Evolutionary conservation across 2,113 vertebrate species (phyloP), one percentile per base, ranked within the genome.

Genomic region (Sinocyclocheilus anshuiensis): DNA sequence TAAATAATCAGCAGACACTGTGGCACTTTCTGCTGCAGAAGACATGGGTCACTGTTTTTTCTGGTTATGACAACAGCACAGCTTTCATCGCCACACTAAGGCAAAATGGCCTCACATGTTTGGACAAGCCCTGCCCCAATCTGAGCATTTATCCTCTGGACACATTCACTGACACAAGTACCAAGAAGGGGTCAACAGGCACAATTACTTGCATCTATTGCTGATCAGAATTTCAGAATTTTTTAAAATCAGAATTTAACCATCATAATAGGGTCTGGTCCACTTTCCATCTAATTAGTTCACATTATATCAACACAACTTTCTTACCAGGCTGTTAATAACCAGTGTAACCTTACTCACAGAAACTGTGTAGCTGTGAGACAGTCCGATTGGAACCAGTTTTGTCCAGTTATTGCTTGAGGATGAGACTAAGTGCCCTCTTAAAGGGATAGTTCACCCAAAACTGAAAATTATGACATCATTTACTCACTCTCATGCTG

Each of bases 1-100:
- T 67, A 63, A 75, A 75, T 39, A 29, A 72, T 76, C 50, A 78
- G 36, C 26, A 81, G 76, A 77, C 53, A 81, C 67, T 33, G 26
- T 71, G 61, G 42, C 24, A 26, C 71, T 87, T 67, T 65, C 42
- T 75, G 65, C 81, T 72, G 86, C 81, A 86, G 63, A 65, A 76
- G 83, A 85, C 67, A 90, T 81, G 50, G 39, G 42, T 48, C 81
- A 22, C 26, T 92, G 92, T 93, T 93, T 91, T 91, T 87, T 80
- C 81, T 90, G 84, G 89, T 89, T 90, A 84, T 91, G 87, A 89
- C 89, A 92, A 92, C 92, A 93, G 77, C 85, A 81, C 88, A 88
- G 83, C 81, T 83, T 87, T 90, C 86, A 89, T 83, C 90, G 89
- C 89, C 88, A 77, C 86, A 77, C 42, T 42, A 42, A 42, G 39